Conservation (phyloP, 2,888 invertebrate genomes). For the Boloria selene region DNA sequence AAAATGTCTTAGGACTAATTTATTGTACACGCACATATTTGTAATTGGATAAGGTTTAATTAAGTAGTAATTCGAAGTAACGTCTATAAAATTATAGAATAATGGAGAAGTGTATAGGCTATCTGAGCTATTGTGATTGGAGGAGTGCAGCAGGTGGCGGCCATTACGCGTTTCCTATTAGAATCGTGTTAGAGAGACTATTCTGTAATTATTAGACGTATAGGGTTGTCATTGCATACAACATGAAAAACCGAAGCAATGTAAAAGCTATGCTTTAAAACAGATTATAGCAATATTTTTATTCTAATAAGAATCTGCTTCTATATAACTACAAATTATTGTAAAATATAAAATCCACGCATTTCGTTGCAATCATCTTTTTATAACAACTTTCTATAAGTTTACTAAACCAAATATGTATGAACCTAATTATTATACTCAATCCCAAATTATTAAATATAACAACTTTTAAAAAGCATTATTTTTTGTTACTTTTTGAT, state of each 20-base stretch:
- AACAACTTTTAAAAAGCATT: no score
- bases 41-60: constrained; percentile 21
- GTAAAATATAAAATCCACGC: neutral
- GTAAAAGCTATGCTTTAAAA: neutral
- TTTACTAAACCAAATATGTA: no score
- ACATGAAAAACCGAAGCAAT: neutral
- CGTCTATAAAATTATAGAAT: constrained; percentile 24
- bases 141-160: constrained; percentile 62
- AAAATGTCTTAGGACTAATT: neutral
- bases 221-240: constrained; percentile 37
- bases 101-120: constrained; percentile 14
- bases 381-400: no score
- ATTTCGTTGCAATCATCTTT: no score
- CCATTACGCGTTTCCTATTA: constrained; percentile 72
- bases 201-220: constrained; percentile 67
- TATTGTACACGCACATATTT: constrained; percentile 8
- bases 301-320: constrained; percentile 9
- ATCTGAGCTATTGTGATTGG: constrained; percentile 49
- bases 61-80: constrained; percentile 16
- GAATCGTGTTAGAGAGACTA: constrained; percentile 67
- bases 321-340: neutral
- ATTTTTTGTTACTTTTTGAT: neutral
- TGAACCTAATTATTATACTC: no score
- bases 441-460: no score
- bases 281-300: neutral